Evolutionary conservation across 2,888 invertebrate species (phyloP).

Genomic region (Nowickia ferox): DNA sequence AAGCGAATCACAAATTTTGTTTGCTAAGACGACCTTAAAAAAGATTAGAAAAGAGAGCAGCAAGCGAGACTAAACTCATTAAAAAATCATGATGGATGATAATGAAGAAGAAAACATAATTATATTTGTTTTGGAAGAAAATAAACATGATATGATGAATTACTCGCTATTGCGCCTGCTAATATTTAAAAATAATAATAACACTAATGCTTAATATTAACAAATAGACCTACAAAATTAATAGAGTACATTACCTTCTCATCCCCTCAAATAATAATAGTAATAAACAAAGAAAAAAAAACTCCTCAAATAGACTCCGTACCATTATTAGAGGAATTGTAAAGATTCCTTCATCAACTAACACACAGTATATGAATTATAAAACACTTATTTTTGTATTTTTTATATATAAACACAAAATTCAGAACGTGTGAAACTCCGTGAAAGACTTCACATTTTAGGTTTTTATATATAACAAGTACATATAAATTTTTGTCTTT

Average conservation of each 20-base stretch:
- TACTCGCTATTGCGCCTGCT: constrained; percentile 57
- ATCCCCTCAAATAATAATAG: constrained; percentile 15
- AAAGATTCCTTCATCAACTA: constrained; percentile 28
- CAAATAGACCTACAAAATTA: constrained; percentile 52
- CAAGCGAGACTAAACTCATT: constrained; percentile 60
- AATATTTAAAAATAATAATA: constrained; percentile 54
- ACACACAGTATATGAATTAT: constrained; percentile 42
- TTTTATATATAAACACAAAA: constrained; percentile 31
- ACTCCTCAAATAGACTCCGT: constrained; percentile 49
- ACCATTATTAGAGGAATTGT: constrained; percentile 46
- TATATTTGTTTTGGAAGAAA: constrained; percentile 40
- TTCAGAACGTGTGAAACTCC: constrained; percentile 11
- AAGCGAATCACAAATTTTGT: constrained; percentile 68
- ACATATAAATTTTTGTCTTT: constrained; percentile 3
- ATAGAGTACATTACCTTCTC: constrained; percentile 43
- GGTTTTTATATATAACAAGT: constrained; percentile 42
- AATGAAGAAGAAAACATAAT: constrained; percentile 11
- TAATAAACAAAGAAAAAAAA: constrained; percentile 21
- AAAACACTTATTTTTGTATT: constrained; percentile 40
- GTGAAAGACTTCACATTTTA: constrained; percentile 22
- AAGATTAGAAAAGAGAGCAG: constrained; percentile 18
- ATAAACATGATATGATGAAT: constrained; percentile 48
- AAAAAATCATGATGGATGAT: constrained; percentile 26
- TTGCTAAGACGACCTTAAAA: constrained; percentile 56
- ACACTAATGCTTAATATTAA: constrained; percentile 63